Percentiles rank a stretch among this genome's conserved stretches.
phyloP scores from a whole-genome alignment of 2,888 invertebrate species.

The Phyllotreta cruciferae region DNA sequence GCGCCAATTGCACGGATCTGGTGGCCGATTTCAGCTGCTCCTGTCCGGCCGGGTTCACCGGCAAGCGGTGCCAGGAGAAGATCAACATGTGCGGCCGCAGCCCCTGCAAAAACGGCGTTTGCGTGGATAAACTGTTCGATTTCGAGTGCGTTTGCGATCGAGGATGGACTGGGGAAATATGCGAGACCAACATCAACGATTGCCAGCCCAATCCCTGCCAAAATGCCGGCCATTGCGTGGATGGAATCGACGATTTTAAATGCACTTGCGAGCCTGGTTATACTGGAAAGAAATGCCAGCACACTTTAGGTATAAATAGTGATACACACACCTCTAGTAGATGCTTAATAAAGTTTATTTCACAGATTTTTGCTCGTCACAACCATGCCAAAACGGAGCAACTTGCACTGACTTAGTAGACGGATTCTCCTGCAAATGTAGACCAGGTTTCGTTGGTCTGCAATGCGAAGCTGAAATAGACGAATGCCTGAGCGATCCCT shows the following conservation, averaged over 20 bases:
- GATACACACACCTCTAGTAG: no score
- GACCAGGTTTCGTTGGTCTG: conserved; percentile 90
- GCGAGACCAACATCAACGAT: conserved; percentile 91
- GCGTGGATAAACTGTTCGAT: conserved; percentile 86
- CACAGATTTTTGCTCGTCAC: conserved; percentile 83
- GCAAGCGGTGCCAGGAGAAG: conserved; percentile 94
- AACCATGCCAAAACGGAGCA: conserved; percentile 92
- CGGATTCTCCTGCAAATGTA: conserved; percentile 91
- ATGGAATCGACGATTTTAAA: conserved; percentile 81
- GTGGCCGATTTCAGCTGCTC: conserved; percentile 92
- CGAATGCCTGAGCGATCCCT: conserved; percentile 90
- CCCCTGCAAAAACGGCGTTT: conserved; percentile 93
- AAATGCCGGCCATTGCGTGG: conserved; percentile 91
- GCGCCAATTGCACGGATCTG: conserved; percentile 91
- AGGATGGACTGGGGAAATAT: conserved; percentile 88
- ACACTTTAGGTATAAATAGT: conserved; percentile 59
- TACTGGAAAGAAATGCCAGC: conserved; percentile 92
- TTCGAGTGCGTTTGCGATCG: conserved; percentile 90
- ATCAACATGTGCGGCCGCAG: conserved; percentile 88
- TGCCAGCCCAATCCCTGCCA: conserved; percentile 88
- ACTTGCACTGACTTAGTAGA: conserved; percentile 87
- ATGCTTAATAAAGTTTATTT: conserved; percentile 70
- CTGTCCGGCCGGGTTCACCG: conserved; percentile 94
- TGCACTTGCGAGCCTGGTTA: conserved; percentile 95
- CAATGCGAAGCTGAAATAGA: conserved; percentile 94